Evolutionary conservation across 2,888 invertebrate species (phyloP).

Genomic region (Ormyrus rosae): DNA sequence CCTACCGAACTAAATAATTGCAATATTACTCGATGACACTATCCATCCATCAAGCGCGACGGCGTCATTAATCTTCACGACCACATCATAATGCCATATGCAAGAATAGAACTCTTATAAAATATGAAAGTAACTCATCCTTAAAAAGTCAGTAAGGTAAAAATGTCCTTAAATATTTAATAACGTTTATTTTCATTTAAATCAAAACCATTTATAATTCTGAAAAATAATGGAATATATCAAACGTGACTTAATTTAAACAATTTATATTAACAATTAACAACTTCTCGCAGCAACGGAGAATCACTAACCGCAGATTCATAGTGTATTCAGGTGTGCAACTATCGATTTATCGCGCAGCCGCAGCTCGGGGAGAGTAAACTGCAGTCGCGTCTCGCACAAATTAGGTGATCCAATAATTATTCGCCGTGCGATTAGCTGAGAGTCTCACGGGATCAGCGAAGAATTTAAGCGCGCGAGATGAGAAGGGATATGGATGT

Average conservation of each 20-base stretch:
- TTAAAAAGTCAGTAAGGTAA: too few relatives aligned
- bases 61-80: slow-evolving; percentile 32
- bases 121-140: too few relatives aligned
- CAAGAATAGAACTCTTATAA: neutral
- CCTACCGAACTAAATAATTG: slow-evolving; percentile 15
- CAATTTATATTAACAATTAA: too few relatives aligned
- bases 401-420: slow-evolving; percentile 44
- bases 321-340: too few relatives aligned
- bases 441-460: slow-evolving; percentile 12
- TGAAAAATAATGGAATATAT: too few relatives aligned
- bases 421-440: slow-evolving; percentile 31
- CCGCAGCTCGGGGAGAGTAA: too few relatives aligned
- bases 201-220: too few relatives aligned
- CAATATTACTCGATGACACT: slow-evolving; percentile 1
- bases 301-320: too few relatives aligned
- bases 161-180: neutral
- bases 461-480: slow-evolving; percentile 4
- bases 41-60: slow-evolving; percentile 37
- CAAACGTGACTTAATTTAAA: too few relatives aligned
- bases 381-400: neutral
- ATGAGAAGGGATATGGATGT: neutral
- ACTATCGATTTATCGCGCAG: neutral
- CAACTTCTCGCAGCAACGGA: too few relatives aligned
- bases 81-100: slow-evolving; percentile 9
- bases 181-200: neutral